Evolutionary conservation across 2,113 vertebrate genomes (phyloP).

Genomic region (Passer montanus): DNA sequence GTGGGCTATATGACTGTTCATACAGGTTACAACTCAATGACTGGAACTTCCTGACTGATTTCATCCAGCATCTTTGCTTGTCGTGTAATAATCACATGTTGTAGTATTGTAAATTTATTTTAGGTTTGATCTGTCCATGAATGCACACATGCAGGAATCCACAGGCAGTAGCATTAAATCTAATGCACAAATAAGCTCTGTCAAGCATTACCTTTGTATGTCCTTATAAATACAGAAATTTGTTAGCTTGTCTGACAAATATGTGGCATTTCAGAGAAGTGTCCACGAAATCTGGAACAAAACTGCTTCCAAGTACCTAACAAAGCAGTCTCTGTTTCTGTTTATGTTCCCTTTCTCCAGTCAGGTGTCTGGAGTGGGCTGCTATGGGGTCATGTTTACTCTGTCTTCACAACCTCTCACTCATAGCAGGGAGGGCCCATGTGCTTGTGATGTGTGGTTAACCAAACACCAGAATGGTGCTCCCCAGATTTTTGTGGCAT

Average conservation of each 20-base stretch:
- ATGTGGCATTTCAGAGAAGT: not conserved
- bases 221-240: not conserved
- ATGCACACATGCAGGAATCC: not conserved
- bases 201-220: not conserved
- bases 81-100: not conserved
- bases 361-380: not conserved
- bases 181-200: not conserved
- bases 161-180: not conserved
- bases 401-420: not conserved
- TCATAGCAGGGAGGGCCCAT: not conserved
- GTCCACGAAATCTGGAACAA: not conserved
- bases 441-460: not conserved
- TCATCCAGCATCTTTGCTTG: not conserved
- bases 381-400: not conserved
- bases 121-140: not conserved
- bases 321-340: not conserved
- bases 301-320: not conserved
- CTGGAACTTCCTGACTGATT: not conserved
- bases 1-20: not conserved
- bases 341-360: not conserved
- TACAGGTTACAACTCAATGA: not conserved
- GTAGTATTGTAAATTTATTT: not conserved
- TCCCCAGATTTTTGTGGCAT: not conserved
- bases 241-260: not conserved
- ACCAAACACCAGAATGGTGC: not conserved